Evolutionary conservation across 1,140 invertebrate species (phyloP), one percentile per base, ranked within the genome.

Genomic region (Harlomillsia oculata): DNA sequence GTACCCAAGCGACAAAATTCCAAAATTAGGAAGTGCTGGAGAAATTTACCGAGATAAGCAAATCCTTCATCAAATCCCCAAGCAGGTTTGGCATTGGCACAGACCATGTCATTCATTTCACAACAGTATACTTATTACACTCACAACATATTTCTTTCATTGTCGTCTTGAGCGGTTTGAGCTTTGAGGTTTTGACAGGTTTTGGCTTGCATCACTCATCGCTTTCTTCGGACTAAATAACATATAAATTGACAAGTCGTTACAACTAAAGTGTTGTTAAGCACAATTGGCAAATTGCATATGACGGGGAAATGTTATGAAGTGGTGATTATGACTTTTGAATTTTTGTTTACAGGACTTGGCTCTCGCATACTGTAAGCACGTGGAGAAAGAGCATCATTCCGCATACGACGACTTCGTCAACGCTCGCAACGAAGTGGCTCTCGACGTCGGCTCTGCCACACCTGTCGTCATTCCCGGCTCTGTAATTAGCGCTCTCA

Each of bases 391-490:
- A 40, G 74, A 82, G 66, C 79, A 89, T 70, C 77, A 80, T 67
- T 78, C 81, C 40, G 82, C 81, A 61, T 93, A 84, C 68, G 81
- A 87, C 70, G 89, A 94, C 71, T 96, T 97, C 72, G 84, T 94
- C 59, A 82, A 85, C 21, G 87, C 87, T 29, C 76, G 92, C 37
- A 96, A 96, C 72, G 89, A 95, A 76, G 86, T 97, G 62, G 89
- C 91, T 14, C 75, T 99, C 62, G 95, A 97, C 72, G 90, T 97
- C 67, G 95, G 88, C 71, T 80, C 77, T 65, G 82, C 82, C 2
- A 78, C 78, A 65, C 76, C 79, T 64, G 68, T 75, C 37, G 55
- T 69, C 50, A 73, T 74, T 54, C 67, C 69, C 62, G 66, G 68
- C 23, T 63, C 71, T 55, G 78, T 80, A 68, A 70, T 76, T 74